A percentile compares a stretch with the other conserved stretches of the same genome.
phyloP scores from a whole-genome alignment of 2,113 vertebrate genomes.

The Microtus pennsylvanicus region DNA sequence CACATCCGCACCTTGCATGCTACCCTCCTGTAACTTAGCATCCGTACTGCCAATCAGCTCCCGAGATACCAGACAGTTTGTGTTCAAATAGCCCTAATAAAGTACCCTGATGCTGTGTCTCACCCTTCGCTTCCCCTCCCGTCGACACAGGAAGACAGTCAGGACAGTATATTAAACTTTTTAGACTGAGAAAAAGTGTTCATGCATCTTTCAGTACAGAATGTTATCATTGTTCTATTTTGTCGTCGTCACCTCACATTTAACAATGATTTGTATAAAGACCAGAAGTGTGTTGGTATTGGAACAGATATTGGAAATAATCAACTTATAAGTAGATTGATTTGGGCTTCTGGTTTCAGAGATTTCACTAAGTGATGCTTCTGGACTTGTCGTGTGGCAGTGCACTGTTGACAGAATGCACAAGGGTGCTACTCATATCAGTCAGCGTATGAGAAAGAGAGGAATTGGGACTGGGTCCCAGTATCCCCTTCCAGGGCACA shows the following conservation, averaged over 20 bases:
- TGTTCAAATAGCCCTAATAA: neutral
- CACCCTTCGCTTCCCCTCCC: too few relatives aligned
- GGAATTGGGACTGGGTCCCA: neutral
- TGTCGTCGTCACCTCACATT: neutral
- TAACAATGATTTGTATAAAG: neutral
- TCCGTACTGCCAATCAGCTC: too few relatives aligned
- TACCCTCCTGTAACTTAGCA: neutral
- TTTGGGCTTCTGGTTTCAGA: neutral
- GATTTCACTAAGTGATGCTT: neutral
- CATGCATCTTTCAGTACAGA: neutral
- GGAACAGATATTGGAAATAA: neutral
- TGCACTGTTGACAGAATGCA: too few relatives aligned
- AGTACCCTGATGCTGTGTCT: neutral
- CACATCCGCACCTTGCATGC: accelerated
- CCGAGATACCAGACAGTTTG: neutral
- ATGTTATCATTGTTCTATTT: neutral
- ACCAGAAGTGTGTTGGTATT: neutral
- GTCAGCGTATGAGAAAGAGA: neutral
- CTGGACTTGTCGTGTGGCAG: neutral
- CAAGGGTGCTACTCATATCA: neutral
- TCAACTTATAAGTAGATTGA: neutral
- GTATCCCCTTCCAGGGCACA: neutral
- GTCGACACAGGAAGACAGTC: neutral
- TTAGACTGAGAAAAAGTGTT: neutral
- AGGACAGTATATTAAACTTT: neutral